Evolutionary conservation across 2,797 vertebrate species (phyloP).

Genomic region (Sebastes hopkinsi): DNA sequence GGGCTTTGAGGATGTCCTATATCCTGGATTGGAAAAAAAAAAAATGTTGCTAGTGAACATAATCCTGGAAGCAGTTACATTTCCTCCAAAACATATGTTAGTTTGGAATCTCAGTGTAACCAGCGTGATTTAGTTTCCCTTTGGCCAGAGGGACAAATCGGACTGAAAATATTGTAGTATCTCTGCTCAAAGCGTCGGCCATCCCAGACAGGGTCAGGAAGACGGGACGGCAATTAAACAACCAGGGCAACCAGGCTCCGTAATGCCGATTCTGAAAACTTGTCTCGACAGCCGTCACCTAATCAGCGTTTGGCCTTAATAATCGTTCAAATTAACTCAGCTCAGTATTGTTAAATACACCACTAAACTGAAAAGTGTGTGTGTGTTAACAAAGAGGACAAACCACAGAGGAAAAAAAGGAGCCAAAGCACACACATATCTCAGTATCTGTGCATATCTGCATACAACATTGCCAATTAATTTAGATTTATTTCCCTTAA

Average conservation of each 20-base stretch:
- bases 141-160: not conserved
- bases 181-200: not conserved
- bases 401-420: constrained; percentile 14
- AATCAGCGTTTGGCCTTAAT: constrained; percentile 8
- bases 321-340: not conserved
- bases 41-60: not conserved
- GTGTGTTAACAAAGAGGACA: not conserved
- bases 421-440: not conserved
- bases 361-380: not conserved
- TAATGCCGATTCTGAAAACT: not conserved
- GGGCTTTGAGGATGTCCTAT: not conserved
- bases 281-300: not conserved
- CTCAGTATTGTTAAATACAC: not conserved
- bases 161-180: not conserved
- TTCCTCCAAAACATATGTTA: not conserved
- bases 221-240: not conserved
- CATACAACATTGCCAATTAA: constrained; percentile 59
- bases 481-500: constrained; percentile 33
- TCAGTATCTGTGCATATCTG: constrained; percentile 29
- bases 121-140: not conserved
- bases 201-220: not conserved
- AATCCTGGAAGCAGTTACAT: not conserved
- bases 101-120: not conserved
- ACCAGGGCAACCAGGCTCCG: not conserved
- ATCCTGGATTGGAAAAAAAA: not conserved